Evolutionary conservation across 2,888 invertebrate genomes (phyloP).

Genomic region (Cryptocheilus praepositus): DNA sequence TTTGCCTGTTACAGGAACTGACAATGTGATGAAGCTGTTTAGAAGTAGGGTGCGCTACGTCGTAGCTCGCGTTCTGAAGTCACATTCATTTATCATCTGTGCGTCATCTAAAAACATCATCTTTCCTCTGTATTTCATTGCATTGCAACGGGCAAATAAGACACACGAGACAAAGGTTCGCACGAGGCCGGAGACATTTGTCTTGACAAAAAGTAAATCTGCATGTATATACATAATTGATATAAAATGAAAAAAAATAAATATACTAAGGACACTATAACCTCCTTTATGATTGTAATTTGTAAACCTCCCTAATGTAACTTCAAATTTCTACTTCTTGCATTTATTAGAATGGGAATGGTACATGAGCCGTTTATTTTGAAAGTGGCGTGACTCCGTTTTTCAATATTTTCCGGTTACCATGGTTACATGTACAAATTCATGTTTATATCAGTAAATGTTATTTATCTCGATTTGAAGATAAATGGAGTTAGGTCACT

Average conservation of each 20-base stretch:
- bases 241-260: conserved; percentile 58
- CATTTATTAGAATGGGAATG: no score
- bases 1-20: conserved; percentile 64
- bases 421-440: no score
- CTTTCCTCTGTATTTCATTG: conserved; percentile 55
- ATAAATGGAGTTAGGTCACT: no score
- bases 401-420: no score
- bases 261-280: conserved; percentile 48
- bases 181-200: conserved; percentile 19
- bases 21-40: conserved; percentile 71
- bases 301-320: no score
- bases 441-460: no score
- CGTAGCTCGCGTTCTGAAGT: conserved; percentile 52
- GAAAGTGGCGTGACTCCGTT: no score
- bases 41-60: conserved; percentile 53
- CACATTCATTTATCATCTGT: conserved; percentile 63
- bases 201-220: conserved; percentile 49
- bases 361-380: no score
- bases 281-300: no score
- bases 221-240: conserved; percentile 70
- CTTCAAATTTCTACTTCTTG: no score
- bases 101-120: conserved; percentile 56
- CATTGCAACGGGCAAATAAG: conserved; percentile 40
- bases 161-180: conserved; percentile 21
- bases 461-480: no score